Evolutionary conservation across 64 coral and sea anemone genomes (phyloP).

Genomic region (Trachythela sp.): DNA sequence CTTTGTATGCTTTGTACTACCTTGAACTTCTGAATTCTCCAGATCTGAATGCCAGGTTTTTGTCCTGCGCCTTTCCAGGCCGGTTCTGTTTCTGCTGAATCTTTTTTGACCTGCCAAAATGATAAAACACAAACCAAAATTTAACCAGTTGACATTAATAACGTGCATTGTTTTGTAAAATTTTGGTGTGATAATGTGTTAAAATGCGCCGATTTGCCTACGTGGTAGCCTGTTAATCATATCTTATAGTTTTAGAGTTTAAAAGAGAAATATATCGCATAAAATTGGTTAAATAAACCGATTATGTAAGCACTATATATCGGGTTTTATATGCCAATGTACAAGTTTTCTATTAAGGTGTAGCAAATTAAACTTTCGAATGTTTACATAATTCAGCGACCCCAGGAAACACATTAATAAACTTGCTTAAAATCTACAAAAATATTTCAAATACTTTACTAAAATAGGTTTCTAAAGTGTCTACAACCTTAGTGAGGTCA

Average conservation of each 20-base stretch:
- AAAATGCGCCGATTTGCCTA: neutral
- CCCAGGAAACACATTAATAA: neutral
- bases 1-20: neutral
- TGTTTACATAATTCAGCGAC: neutral
- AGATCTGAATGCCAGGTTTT: conserved; percentile 41
- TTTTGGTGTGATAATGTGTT: neutral
- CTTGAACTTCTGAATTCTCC: conserved; percentile 55
- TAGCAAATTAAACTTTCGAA: neutral
- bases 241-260: neutral
- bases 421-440: neutral
- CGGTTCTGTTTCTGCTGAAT: neutral
- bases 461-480: neutral
- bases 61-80: conserved; percentile 47
- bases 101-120: conserved; percentile 41
- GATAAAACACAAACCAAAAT: neutral
- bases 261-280: neutral
- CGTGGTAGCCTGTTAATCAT: neutral
- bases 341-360: neutral
- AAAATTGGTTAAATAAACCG: neutral
- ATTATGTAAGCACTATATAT: neutral
- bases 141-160: neutral
- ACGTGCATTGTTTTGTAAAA: neutral
- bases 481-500: neutral
- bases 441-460: neutral
- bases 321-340: neutral